Evolutionary conservation across 1,140 invertebrate species (phyloP).

Genomic region (Riptortus pedestris): DNA sequence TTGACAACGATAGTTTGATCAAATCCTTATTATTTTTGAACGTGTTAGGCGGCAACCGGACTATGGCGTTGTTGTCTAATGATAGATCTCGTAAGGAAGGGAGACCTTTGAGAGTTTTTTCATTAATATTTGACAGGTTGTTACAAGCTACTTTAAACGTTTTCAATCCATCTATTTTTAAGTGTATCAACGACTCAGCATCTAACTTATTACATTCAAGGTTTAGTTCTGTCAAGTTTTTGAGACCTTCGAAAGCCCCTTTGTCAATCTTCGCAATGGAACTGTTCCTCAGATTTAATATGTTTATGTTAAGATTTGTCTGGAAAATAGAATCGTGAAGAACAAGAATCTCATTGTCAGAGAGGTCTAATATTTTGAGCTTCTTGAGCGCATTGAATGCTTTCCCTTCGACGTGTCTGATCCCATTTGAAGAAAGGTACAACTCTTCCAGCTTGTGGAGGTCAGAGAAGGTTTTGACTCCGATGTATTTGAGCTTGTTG

Average conservation of each 20-base stretch:
- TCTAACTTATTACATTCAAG: slow-evolving; percentile 61
- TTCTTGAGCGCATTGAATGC: slow-evolving; percentile 49
- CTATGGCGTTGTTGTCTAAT: slow-evolving; percentile 56
- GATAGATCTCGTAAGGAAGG: slow-evolving; percentile 59
- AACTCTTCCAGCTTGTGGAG: slow-evolving; percentile 56
- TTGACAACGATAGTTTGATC: slow-evolving; percentile 55
- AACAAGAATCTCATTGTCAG: slow-evolving; percentile 46
- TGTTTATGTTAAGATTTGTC: slow-evolving; percentile 45
- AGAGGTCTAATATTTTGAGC: slow-evolving; percentile 49
- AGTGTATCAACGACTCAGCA: slow-evolving; percentile 49
- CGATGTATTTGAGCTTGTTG: slow-evolving; percentile 56
- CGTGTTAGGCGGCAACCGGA: slow-evolving; percentile 50
- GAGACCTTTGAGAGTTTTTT: slow-evolving; percentile 57
- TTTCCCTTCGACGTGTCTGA: slow-evolving; percentile 45
- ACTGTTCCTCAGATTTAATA: slow-evolving; percentile 49
- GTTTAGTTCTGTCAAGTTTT: slow-evolving; percentile 57
- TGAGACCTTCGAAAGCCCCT: slow-evolving; percentile 51
- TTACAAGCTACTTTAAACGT: slow-evolving; percentile 61
- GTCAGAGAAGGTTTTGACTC: slow-evolving; percentile 52
- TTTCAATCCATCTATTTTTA: slow-evolving; percentile 60
- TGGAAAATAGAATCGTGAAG: slow-evolving; percentile 50
- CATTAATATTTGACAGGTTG: slow-evolving; percentile 53
- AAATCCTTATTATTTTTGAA: slow-evolving; percentile 66
- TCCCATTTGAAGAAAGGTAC: slow-evolving; percentile 48
- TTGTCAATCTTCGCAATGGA: slow-evolving; percentile 49